Conservation (phyloP, 1,140 invertebrate species). For the Lethrus apterus region DNA sequence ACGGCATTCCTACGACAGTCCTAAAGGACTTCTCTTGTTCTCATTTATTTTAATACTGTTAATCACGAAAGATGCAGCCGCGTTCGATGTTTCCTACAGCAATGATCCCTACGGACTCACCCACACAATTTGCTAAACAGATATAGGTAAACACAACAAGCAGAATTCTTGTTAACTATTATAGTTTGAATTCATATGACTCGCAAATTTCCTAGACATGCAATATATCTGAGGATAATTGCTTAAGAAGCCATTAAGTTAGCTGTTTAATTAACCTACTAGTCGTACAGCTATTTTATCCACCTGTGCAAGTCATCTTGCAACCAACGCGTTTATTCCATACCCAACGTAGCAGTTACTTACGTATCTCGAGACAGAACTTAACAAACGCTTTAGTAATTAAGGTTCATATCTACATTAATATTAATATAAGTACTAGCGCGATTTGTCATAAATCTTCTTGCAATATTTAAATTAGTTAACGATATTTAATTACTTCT, state of each 20-base stretch:
- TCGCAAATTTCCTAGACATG: constrained; percentile 32
- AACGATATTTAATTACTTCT: no score
- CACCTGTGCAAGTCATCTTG: no score
- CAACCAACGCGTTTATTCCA: no score
- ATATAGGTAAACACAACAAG: constrained; percentile 7
- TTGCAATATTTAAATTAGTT: no score
- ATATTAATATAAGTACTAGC: no score
- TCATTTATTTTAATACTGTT: constrained; percentile 12
- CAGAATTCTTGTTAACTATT: constrained; percentile 21
- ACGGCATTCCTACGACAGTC: constrained; percentile 36
- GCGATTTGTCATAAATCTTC: no score
- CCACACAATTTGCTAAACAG: no score
- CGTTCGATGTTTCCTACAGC: background rate
- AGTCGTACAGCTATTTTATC: constrained; percentile 10
- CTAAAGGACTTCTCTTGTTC: constrained; percentile 26
- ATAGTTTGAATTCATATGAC: constrained; percentile 29
- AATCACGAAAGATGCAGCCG: constrained; percentile 2
- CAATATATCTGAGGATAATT: constrained; percentile 34
- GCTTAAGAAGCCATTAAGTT: constrained; percentile 36
- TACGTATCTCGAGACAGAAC: no score
- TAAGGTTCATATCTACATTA: no score
- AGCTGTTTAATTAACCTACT: constrained; percentile 35
- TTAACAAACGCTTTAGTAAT: no score
- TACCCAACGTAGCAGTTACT: no score
- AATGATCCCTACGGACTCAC: background rate